phyloP scores from a whole-genome alignment of 2,797 vertebrate species.

The Prionace glauca region DNA sequence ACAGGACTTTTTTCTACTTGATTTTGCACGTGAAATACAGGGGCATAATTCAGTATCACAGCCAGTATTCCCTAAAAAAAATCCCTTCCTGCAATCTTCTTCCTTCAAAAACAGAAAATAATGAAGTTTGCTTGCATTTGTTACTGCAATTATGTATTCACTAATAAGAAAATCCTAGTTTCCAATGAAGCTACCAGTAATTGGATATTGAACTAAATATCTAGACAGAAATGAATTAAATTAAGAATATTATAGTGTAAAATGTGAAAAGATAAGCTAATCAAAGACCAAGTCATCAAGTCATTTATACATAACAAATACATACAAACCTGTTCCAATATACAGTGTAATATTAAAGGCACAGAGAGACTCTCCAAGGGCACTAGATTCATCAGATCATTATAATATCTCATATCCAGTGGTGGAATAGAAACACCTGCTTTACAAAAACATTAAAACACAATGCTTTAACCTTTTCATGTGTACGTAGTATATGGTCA shows the following conservation, averaged over 20 bases:
- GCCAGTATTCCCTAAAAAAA: neutral
- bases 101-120: neutral
- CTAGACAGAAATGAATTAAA: neutral
- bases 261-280: neutral
- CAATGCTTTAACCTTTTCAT: neutral
- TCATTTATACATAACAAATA: neutral
- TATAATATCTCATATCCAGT: slow-evolving; percentile 75
- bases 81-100: neutral
- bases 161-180: neutral
- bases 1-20: neutral
- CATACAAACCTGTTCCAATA: slow-evolving; percentile 77
- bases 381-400: slow-evolving; percentile 65
- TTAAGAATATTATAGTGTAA: neutral
- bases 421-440: slow-evolving; percentile 45
- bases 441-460: neutral
- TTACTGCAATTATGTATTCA: neutral
- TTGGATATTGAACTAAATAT: neutral
- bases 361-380: slow-evolving; percentile 72
- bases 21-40: neutral
- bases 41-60: neutral
- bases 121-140: neutral
- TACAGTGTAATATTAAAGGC: slow-evolving; percentile 72
- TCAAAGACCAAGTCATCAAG: no score
- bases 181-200: neutral
- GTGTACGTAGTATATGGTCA: neutral